Base-by-base conservation (phyloP, 2,113 vertebrate species). In the Nesogale talazaci region DNA sequence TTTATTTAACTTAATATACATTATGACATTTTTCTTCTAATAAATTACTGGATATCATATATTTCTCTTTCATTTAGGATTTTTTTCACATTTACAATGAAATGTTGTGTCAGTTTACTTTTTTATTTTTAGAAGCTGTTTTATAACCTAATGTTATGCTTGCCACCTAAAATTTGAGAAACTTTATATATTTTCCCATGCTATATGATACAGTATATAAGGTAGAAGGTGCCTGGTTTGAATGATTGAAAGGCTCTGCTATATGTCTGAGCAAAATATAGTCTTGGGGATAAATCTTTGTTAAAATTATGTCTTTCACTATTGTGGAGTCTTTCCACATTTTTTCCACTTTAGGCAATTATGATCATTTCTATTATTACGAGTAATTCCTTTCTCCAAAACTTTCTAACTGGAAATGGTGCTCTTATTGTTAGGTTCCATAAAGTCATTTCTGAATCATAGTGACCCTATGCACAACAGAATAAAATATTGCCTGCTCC, bases 341-440 rank as follows among this genome's bases (percentile, higher is more conserved):
- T 84, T 90, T 82, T n/a, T 88, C 36, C 86, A 89, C 27, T 82
- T n/a, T 83, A 40, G 22, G 27, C 34, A 90, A 61, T 75, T 83
- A 61, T 31, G 9, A 94, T 74, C 6, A 78, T 27, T 80, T 75
- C 40, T 87, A 46, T 69, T 79, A 34, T 14, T 56, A 40, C 17
- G 56, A 61, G 59, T 89, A 80, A 80, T 29, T 75, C 22, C 56
- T 59, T 93, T 72, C 67, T 42, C 12, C 56, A 76, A 34, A 91
- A 38, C 34, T 65, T 91, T 61, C 46, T 46, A 76, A 59, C 27
- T 92, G 67, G 20, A 2, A 78, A 57, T 52, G 46, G 10, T 52
- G 46, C 46, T 52, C 46, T 52, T 52, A 12, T 52, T 52, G 46
- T 52, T 6, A 52, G 46, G 46, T 52, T 9, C 46, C 46, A 52